Evolutionary conservation across 2,888 invertebrate genomes (phyloP).

Genomic region (Dione juno): DNA sequence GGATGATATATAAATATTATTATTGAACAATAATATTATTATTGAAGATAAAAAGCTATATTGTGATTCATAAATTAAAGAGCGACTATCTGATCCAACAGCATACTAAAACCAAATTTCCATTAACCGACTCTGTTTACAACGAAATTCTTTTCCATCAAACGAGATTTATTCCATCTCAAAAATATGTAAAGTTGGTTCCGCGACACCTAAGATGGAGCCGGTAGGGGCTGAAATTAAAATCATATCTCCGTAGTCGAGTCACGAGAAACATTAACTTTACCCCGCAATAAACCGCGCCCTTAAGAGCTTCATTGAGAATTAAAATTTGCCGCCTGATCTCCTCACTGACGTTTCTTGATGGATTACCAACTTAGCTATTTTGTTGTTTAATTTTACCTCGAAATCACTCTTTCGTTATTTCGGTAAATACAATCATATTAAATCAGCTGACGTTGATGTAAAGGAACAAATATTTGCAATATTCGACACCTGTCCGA

Average conservation of each 20-base stretch:
- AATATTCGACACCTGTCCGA: conserved; percentile 34
- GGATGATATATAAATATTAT: too few relatives aligned
- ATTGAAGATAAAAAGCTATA: background rate
- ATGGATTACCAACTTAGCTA: conserved; percentile 74
- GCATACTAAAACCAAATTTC: conserved; percentile 76
- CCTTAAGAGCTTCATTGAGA: conserved; percentile 77
- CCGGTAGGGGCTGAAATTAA: conserved; percentile 76
- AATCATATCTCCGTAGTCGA: conserved; percentile 80
- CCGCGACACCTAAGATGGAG: conserved; percentile 61
- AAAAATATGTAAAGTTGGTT: conserved; percentile 79
- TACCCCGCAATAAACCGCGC: conserved; percentile 76
- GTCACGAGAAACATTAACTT: conserved; percentile 83
- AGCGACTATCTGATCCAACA: conserved; percentile 56
- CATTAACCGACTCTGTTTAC: conserved; percentile 75
- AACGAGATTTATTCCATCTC: conserved; percentile 75
- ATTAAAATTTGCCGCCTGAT: conserved; percentile 82
- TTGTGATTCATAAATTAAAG: conserved; percentile 31
- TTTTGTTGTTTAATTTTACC: conserved; percentile 53
- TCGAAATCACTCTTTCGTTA: conserved; percentile 49
- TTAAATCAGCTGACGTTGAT: conserved; percentile 45
- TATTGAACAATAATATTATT: too few relatives aligned
- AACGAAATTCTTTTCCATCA: conserved; percentile 76
- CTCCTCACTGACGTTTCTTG: conserved; percentile 75
- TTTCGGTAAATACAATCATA: conserved; percentile 44
- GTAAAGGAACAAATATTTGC: conserved; percentile 28